Evolutionary conservation across 2,888 invertebrate genomes (phyloP), one percentile per base, ranked within the genome.

Genomic region (Sicus ferrugineus): DNA sequence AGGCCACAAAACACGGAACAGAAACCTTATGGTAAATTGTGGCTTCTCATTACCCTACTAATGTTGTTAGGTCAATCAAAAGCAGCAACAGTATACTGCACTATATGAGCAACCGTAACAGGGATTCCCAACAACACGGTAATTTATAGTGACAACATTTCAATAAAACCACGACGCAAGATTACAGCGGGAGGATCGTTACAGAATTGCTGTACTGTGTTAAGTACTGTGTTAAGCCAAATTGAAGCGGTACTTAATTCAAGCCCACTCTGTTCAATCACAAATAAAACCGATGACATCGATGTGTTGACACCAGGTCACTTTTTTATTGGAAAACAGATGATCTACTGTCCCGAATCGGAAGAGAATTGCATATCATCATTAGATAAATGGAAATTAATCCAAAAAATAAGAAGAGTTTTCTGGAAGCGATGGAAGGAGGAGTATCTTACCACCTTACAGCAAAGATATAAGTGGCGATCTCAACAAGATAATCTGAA

Each of bases 261-360:
- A 9, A 50, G 64, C 1, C 64, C 64, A 28, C 5, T 64, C 1
- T 26, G 23, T 28, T 26, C 46, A 2, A 16, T 5, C 28, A 3
- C 54, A 23, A 28, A 54, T 21, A 56, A 21, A 4, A 31, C 54
- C 2, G 66, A 38, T 3, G 54, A 23, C 11, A 3, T 62, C 9
- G 56, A 38, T 1, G 46, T 48, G 0, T 21, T 69, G 16, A 56
- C 64, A 4, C 68, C 68, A 58, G 68, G 64, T 5, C 58, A 69
- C n/a, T 64, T 65, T 31, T 31, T 69, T 48, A 69, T 64, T 26
- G 64, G 69, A 0, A 14, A 31, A 19, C 48, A 64, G 14, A 7
- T 63, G 31, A 26, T 68, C 34, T 34, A 30, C 3, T 23, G 14
- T 14, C 63, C 52, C 2, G 54, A 54, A n/a, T n/a, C n/a, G n/a